A percentile compares a stretch with the other conserved stretches of the same genome.
These are phyloP conservation scores for Oxycera nigricornis DNA, from an alignment of 2,888 invertebrate species.

Conservation along the genomic window DNA sequence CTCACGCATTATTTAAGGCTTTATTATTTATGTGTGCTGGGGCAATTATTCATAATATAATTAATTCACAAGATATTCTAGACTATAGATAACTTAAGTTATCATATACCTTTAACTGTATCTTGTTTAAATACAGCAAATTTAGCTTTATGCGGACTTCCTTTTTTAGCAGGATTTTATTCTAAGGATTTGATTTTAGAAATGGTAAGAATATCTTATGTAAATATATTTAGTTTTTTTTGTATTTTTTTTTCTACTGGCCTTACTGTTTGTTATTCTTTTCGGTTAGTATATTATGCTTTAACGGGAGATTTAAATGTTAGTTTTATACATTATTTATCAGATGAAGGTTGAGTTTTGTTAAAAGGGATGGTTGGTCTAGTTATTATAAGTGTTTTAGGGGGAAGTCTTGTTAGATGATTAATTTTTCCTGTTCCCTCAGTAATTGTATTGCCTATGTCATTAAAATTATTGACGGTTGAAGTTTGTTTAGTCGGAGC, in stretches of 20 bases:
- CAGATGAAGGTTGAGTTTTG: conserved; percentile 50
- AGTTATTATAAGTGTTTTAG: conserved; percentile 65
- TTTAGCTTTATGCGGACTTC: conserved; percentile 70
- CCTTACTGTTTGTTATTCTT: conserved; percentile 66
- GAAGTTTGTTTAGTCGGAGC: background rate
- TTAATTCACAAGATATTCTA: conserved; percentile 74
- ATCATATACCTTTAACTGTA: conserved; percentile 65
- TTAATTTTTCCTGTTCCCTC: conserved; percentile 65
- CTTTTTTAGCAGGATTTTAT: conserved; percentile 72
- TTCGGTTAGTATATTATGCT: conserved; percentile 67
- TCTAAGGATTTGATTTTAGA: conserved; percentile 72
- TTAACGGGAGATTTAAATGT: conserved; percentile 64
- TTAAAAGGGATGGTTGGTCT: conserved; percentile 54
- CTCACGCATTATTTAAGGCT: conserved; percentile 79
- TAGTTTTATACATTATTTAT: conserved; percentile 60
- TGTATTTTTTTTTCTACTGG: conserved; percentile 67
- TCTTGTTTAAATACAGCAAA: conserved; percentile 67
- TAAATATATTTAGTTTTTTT: conserved; percentile 66
- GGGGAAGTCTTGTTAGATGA: conserved; percentile 66
- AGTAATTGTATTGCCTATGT: conserved; percentile 65
- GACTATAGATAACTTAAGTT: conserved; percentile 64
- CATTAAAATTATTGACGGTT: conserved; percentile 59
- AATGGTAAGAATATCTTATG: conserved; percentile 63
- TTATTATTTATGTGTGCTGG: conserved; percentile 77
- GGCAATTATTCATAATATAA: conserved; percentile 70